phyloP scores from a whole-genome alignment of 2,113 vertebrate species.

The Chaetodon auriga region DNA sequence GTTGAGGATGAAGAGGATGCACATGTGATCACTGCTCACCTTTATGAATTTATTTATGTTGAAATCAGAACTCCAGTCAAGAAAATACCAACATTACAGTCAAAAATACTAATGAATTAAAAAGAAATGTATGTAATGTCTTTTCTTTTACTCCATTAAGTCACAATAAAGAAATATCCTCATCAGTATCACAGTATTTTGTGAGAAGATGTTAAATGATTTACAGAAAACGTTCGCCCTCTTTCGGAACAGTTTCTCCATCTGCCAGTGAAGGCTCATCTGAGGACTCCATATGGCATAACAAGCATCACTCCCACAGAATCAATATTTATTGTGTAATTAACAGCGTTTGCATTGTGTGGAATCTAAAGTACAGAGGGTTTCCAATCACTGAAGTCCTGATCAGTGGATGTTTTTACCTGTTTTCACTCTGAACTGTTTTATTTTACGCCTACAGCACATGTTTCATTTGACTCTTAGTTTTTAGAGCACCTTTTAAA shows the following conservation, averaged over 20 bases:
- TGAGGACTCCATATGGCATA: neutral
- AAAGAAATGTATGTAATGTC: too few relatives aligned
- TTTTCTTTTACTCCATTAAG: too few relatives aligned
- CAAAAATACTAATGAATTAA: too few relatives aligned
- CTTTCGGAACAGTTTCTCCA: too few relatives aligned
- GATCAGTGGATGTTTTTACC: neutral
- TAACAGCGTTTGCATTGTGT: neutral
- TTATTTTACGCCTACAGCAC: neutral
- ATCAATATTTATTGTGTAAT: conserved; percentile 17
- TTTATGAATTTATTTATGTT: too few relatives aligned
- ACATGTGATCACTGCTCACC: neutral
- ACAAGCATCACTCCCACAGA: neutral
- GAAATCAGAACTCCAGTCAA: too few relatives aligned
- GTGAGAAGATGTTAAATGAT: too few relatives aligned
- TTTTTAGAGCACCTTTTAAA: conserved; percentile 29
- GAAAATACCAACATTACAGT: too few relatives aligned
- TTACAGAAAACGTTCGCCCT: too few relatives aligned
- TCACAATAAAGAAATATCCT: too few relatives aligned
- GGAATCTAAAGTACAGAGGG: neutral
- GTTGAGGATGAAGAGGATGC: neutral
- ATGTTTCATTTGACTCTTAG: neutral
- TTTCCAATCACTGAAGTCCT: neutral
- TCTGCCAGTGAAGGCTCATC: too few relatives aligned
- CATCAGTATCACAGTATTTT: too few relatives aligned
- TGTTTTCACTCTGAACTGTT: neutral